Evolutionary conservation across 2,113 vertebrate species (phyloP).

Genomic region (Mirounga angustirostris): DNA sequence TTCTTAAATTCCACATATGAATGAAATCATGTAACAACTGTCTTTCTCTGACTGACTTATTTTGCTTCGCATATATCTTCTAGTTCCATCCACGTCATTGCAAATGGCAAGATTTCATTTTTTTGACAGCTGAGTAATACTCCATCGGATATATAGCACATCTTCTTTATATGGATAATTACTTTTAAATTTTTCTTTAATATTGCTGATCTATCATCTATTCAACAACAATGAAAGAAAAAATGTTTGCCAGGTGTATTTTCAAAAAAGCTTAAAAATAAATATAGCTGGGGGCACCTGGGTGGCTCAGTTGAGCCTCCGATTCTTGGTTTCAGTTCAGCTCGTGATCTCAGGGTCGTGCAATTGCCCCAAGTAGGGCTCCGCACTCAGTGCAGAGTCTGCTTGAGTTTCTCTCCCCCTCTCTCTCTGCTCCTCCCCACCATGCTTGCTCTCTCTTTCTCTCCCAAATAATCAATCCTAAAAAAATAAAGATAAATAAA

Average conservation of each 20-base stretch:
- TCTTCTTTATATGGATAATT: neutral
- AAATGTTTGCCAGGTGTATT: neutral
- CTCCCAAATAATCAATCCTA: neutral
- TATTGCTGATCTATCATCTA: neutral
- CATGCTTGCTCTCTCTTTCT: too few relatives aligned
- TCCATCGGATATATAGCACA: neutral
- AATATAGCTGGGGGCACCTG: neutral
- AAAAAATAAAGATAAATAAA: neutral
- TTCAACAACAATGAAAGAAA: conserved; percentile 21
- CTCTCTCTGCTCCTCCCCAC: too few relatives aligned
- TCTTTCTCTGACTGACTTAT: neutral
- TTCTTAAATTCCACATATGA: neutral
- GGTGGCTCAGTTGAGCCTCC: neutral
- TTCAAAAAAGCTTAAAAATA: conserved; percentile 40
- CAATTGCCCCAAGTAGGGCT: neutral
- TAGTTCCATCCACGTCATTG: neutral
- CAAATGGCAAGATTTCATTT: neutral
- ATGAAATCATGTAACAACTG: neutral
- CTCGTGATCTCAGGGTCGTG: neutral
- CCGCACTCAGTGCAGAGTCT: neutral
- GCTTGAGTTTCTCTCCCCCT: neutral
- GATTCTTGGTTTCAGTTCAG: neutral
- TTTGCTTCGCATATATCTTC: neutral
- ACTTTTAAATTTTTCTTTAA: conserved; percentile 33
- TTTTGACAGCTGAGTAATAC: neutral